These are phyloP conservation scores for Drosophila stalkeri DNA, from an alignment of 2,888 invertebrate species.

Conservation along the genomic window DNA sequence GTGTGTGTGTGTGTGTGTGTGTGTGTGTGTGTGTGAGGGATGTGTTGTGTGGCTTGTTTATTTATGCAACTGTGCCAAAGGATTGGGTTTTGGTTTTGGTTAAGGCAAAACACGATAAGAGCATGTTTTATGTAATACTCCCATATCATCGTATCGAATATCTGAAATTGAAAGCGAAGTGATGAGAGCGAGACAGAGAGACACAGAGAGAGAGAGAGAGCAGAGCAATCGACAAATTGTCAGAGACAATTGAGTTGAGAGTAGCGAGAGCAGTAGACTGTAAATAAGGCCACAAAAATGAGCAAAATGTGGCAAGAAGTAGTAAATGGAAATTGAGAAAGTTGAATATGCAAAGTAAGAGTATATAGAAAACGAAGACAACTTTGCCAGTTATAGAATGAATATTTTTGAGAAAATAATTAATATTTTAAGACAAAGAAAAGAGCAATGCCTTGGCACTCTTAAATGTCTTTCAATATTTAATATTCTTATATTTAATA, in stretches of 20 bases:
- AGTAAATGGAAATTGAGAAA: background rate
- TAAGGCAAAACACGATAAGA: constrained; percentile 49
- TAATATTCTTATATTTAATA: too few species aligned
- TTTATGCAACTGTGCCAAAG: constrained; percentile 71
- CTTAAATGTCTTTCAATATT: too few species aligned
- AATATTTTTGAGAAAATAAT: background rate
- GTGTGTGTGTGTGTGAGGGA: constrained; percentile 19
- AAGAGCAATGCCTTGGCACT: too few species aligned
- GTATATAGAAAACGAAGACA: background rate
- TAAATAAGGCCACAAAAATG: background rate
- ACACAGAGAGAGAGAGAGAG: constrained; percentile 30
- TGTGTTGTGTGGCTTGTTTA: constrained; percentile 59
- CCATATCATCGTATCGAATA: constrained; percentile 39
- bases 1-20: constrained; percentile 23
- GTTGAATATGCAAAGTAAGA: too few species aligned
- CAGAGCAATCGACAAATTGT: constrained; percentile 32
- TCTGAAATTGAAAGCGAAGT: constrained; percentile 43
- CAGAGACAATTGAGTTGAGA: constrained; percentile 13
- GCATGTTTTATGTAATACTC: constrained; percentile 56
- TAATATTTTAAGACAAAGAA: too few species aligned
- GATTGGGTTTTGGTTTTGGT: constrained; percentile 45
- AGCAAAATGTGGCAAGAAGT: background rate
- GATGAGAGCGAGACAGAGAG: constrained; percentile 34
- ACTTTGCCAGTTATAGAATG: background rate
- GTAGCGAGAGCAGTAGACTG: background rate